These are phyloP conservation scores for Dermolepida albohirtum DNA, from an alignment of 2,888 invertebrate genomes.

Conservation along the genomic window DNA sequence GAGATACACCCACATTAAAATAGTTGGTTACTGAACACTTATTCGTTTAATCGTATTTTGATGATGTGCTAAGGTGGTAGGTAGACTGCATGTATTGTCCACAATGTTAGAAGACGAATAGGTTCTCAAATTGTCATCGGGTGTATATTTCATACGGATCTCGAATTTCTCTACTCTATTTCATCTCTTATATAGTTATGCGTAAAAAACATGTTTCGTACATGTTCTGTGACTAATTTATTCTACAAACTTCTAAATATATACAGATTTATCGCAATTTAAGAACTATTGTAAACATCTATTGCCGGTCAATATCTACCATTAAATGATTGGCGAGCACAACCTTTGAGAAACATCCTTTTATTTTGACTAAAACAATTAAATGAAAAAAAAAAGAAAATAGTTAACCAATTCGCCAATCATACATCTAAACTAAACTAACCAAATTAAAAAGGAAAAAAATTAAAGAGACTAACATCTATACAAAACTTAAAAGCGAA, in stretches of 20 bases:
- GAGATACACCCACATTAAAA: too few relatives aligned
- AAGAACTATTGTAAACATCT: conserved; percentile 10
- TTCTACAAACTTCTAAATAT: not conserved
- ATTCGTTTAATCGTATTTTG: too few relatives aligned
- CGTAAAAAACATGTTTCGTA: too few relatives aligned
- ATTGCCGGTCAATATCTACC: conserved; percentile 32
- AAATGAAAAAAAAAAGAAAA: conserved; percentile 11
- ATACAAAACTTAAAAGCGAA: conserved; percentile 1
- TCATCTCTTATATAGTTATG: too few relatives aligned
- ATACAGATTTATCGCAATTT: conserved; percentile 10
- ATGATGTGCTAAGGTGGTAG: too few relatives aligned
- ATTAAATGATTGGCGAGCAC: conserved; percentile 45
- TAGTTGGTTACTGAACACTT: too few relatives aligned
- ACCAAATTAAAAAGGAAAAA: conserved; percentile 26
- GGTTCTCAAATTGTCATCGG: too few relatives aligned
- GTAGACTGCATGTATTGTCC: too few relatives aligned
- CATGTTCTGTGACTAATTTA: not conserved
- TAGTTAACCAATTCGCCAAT: conserved; percentile 38
- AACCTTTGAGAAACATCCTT: conserved; percentile 41
- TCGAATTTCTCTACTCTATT: too few relatives aligned
- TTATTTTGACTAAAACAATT: conserved; percentile 11
- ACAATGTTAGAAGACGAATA: not conserved
- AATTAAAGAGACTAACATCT: conserved; percentile 28
- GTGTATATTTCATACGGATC: too few relatives aligned
- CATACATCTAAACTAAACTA: conserved; percentile 27